Evolutionary conservation across 2,888 invertebrate species (phyloP).

Genomic region (Scaptomyza reducta): DNA sequence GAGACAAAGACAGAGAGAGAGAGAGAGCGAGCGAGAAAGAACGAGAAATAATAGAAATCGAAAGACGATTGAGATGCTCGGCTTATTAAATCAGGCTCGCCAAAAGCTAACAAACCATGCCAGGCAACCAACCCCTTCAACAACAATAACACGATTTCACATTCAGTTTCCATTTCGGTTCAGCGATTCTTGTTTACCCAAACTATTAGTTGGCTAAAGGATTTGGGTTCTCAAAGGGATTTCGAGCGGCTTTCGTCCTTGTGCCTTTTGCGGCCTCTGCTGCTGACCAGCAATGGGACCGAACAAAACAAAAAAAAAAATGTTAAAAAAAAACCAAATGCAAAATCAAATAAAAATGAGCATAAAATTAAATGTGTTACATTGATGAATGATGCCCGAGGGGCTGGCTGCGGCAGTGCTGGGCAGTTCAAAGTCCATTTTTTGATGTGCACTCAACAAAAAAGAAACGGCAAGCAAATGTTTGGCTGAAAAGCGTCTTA

Average conservation of each 20-base stretch:
- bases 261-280: slow-evolving; percentile 46
- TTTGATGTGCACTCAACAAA: slow-evolving; percentile 4
- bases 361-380: slow-evolving; percentile 82
- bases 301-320: slow-evolving; percentile 60
- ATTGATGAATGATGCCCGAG: slow-evolving; percentile 69
- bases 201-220: slow-evolving; percentile 66
- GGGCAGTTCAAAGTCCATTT: background rate
- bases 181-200: slow-evolving; percentile 65
- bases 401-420: background rate
- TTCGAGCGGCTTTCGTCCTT: background rate
- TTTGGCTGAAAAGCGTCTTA: background rate
- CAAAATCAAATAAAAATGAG: slow-evolving; percentile 76
- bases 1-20: slow-evolving; percentile 48
- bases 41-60: slow-evolving; percentile 60
- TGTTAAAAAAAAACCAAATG: slow-evolving; percentile 63
- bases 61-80: slow-evolving; percentile 45
- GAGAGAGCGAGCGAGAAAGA: slow-evolving; percentile 46
- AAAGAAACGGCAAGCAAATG: background rate
- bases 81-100: slow-evolving; percentile 69
- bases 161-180: slow-evolving; percentile 18
- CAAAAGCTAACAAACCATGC: slow-evolving; percentile 59
- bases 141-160: background rate
- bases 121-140: slow-evolving; percentile 45
- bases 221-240: slow-evolving; percentile 8
- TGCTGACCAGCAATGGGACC: slow-evolving; percentile 47